Evolutionary conservation across 2,113 vertebrate genomes (phyloP).

Genomic region (Stigmatopora argus): DNA sequence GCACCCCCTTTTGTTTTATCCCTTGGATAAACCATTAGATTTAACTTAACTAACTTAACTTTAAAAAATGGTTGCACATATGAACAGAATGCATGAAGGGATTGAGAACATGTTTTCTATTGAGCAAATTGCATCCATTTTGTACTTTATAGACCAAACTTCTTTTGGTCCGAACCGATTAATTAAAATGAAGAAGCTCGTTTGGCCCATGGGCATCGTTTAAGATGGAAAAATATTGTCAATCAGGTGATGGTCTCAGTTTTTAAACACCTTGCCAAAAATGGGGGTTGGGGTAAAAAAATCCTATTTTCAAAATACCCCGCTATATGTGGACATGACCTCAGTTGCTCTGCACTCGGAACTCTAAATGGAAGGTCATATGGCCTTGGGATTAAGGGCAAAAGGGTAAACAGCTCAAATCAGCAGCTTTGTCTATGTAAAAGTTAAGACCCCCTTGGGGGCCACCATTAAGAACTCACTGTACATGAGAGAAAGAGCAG

Average conservation of each 20-base stretch:
- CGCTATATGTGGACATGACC: too few relatives aligned
- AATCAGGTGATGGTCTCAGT: neutral
- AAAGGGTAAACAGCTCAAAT: conserved; percentile 32
- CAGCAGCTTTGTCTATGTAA: conserved; percentile 33
- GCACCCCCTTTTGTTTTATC: too few relatives aligned
- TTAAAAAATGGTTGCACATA: too few relatives aligned
- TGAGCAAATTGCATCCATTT: neutral
- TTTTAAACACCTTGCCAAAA: neutral
- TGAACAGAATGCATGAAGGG: neutral
- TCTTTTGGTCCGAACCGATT: neutral
- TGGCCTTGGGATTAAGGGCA: conserved; percentile 8
- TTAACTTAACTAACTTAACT: too few relatives aligned
- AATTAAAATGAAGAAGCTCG: neutral
- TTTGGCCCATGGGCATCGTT: neutral
- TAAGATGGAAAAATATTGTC: neutral
- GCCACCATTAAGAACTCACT: conserved; percentile 17
- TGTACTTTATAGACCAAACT: neutral
- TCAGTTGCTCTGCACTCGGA: neutral
- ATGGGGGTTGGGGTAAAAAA: too few relatives aligned
- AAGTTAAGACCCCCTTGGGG: conserved; percentile 26
- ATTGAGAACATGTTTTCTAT: neutral
- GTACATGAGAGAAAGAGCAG: conserved; percentile 9
- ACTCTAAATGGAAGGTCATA: conserved; percentile 12
- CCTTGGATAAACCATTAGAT: too few relatives aligned
- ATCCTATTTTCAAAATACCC: too few relatives aligned